These are phyloP conservation scores for Cheilosia variabilis DNA, from an alignment of 2,888 invertebrate species.

Conservation along the genomic window DNA sequence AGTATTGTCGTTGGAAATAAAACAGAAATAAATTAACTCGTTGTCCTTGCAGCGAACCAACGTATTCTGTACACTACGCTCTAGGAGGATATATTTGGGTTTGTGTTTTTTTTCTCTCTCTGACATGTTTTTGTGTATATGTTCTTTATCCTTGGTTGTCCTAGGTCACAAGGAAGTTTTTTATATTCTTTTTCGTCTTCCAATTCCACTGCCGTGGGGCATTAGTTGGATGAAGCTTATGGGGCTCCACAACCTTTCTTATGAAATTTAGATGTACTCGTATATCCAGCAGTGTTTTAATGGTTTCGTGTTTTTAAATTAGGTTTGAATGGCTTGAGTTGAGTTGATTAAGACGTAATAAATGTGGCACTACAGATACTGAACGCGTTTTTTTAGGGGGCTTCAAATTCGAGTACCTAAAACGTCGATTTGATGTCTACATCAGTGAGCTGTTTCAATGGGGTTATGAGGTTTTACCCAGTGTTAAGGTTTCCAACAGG, in stretches of 20 bases:
- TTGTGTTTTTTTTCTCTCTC: not conserved
- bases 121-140: conserved; percentile 13
- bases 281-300: not conserved
- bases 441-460: too few species aligned
- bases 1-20: conserved; percentile 33
- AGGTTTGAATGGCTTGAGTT: too few species aligned
- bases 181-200: conserved; percentile 11
- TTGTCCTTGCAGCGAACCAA: conserved; percentile 40
- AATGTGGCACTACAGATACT: too few species aligned
- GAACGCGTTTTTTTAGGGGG: too few species aligned
- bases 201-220: conserved; percentile 13
- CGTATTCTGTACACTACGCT: conserved; percentile 1
- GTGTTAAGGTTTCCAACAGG: too few species aligned
- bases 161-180: conserved; percentile 37
- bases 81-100: not conserved
- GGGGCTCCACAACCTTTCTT: conserved; percentile 18
- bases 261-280: conserved; percentile 3
- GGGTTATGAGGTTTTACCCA: too few species aligned
- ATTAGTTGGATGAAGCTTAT: conserved; percentile 8
- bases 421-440: too few species aligned
- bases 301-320: too few species aligned
- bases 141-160: conserved; percentile 48
- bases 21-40: conserved; percentile 49
- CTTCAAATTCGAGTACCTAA: too few species aligned
- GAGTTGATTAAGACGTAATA: too few species aligned